Percentiles rank a stretch among this genome's conserved stretches.
Conservation (phyloP, 2,888 invertebrate genomes). For the Gymnosoma rotundatum region DNA sequence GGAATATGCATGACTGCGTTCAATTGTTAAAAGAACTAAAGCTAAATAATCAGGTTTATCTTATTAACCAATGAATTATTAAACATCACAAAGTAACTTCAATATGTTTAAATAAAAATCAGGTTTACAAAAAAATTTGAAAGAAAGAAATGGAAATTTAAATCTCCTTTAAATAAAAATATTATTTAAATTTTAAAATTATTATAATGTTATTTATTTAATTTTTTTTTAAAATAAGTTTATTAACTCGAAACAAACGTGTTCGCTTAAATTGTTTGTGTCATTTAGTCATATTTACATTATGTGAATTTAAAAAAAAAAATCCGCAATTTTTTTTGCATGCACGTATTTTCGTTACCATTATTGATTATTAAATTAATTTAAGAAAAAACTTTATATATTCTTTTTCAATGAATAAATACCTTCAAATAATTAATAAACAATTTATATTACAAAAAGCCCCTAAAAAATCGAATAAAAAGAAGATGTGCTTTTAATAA, state of each 20-base stretch:
- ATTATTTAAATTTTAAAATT: too few relatives aligned
- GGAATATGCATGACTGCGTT: too few relatives aligned
- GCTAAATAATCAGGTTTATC: too few relatives aligned
- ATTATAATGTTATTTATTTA: too few relatives aligned
- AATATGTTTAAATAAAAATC: too few relatives aligned
- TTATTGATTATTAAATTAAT: conserved; percentile 33
- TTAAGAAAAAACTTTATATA: conserved; percentile 1
- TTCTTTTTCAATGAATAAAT: conserved; percentile 20
- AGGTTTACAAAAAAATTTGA: too few relatives aligned
- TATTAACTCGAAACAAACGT: not conserved
- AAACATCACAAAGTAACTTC: too few relatives aligned
- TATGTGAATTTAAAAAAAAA: conserved; percentile 2
- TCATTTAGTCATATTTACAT: not conserved
- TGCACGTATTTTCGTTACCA: conserved; percentile 24
- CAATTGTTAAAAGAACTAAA: too few relatives aligned
- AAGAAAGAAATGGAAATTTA: too few relatives aligned
- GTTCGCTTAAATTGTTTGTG: not conserved
- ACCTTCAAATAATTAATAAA: conserved; percentile 26
- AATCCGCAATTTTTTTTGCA: not conserved
- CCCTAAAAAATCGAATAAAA: not conserved
- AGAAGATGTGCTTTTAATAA: not conserved
- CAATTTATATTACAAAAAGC: not conserved
- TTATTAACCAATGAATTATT: too few relatives aligned
- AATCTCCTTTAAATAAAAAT: too few relatives aligned
- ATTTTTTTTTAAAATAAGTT: too few relatives aligned